These are phyloP conservation scores for Hyposoter didymator DNA, from an alignment of 2,888 invertebrate genomes.

Conservation along the genomic window DNA sequence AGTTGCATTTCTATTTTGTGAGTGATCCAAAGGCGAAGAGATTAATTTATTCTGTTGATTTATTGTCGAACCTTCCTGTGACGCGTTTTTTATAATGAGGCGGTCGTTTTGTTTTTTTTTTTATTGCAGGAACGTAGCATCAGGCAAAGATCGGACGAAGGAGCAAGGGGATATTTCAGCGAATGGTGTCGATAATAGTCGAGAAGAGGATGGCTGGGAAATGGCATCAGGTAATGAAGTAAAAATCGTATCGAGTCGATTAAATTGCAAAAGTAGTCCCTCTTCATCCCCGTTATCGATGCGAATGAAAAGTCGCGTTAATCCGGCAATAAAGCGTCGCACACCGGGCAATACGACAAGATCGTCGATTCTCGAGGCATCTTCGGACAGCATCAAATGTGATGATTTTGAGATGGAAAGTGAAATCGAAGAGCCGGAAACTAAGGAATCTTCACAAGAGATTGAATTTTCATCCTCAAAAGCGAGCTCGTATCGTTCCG, in stretches of 20 bases:
- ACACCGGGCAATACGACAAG: no score
- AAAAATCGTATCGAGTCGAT: conserved; percentile 33
- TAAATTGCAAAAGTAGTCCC: neutral
- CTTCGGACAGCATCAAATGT: neutral
- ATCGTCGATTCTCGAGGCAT: no score
- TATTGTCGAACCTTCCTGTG: no score
- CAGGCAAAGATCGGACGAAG: conserved; percentile 41
- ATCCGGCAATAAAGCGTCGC: neutral
- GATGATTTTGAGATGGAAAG: neutral
- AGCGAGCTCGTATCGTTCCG: neutral
- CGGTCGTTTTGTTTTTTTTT: neutral
- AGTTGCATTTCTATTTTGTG: no score
- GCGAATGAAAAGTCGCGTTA: no score
- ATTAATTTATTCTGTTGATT: no score
- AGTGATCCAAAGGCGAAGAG: no score
- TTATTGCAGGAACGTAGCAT: conserved; percentile 47
- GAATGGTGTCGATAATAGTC: conserved; percentile 64
- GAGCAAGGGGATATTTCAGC: conserved; percentile 48
- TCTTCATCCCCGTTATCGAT: neutral
- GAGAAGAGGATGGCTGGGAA: conserved; percentile 76
- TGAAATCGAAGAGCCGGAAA: neutral
- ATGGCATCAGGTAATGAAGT: conserved; percentile 78
- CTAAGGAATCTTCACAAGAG: neutral
- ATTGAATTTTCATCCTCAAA: neutral
- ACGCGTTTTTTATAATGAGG: neutral